Base-by-base conservation (phyloP, 2,888 invertebrate species). In the Diogma glabrata region DNA sequence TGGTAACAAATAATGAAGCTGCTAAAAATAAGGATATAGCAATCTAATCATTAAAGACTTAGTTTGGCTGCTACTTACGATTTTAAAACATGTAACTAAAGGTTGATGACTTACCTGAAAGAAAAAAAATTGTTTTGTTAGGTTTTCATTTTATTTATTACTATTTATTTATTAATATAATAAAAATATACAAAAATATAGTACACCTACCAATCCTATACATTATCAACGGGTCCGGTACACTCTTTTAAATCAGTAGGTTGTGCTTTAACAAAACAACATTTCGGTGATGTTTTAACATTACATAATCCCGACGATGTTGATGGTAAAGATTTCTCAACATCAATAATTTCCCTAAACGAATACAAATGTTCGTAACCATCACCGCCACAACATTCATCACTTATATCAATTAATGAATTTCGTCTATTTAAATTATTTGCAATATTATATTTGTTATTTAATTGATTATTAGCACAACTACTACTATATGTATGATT, bases 231-330 rank as follows among this genome's bases (percentile, higher is more conserved):
- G 47, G 59, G 59, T 55, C 59, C 59, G 40, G 55, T 53, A 51
- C 57, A 58, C 47, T 58, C 56, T 50, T 57, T 57, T 8, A 57
- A 51, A 51, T 58, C 58, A 53, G 51, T 49, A 40, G 54, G 52
- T 52, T 59, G 58, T 6, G 59, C 59, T 53, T 59, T 59, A 36
- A 59, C 55, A 52, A 57, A 58, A 53, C 57, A 58, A 48, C 56
- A 58, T 30, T 56, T 53, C 14, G 57, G 53, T 33, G 50, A 10
- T 43, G 20, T 43, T 22, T 43, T 43, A 20, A 20, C 20, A 22
- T 43, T 6, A 26, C 52, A 33, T 47, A 47, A 14, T 14, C 38
- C 38, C 24, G 23, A 17, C 3, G 49, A 47, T 33, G 19, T 12
- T 38, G 50, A 38, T 17, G 36, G 33, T 19, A 40, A 26, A 46